A percentile compares a stretch with the other conserved stretches of the same genome.
phyloP scores from a whole-genome alignment of 2,888 invertebrate species.

The Hoplodrina ambigua region DNA sequence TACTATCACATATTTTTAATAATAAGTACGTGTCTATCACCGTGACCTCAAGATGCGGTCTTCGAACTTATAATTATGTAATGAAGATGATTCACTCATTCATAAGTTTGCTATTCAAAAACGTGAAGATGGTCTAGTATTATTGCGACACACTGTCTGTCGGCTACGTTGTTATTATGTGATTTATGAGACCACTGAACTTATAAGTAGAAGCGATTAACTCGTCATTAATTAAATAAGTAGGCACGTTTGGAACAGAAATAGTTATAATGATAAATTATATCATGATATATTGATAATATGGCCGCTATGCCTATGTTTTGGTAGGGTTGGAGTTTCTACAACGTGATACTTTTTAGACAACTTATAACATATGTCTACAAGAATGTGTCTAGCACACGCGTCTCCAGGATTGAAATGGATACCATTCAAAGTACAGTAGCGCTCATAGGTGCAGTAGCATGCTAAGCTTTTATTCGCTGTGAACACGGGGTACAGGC shows the following conservation, averaged over 20 bases:
- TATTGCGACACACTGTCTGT: constrained; percentile 44
- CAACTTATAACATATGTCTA: too few species aligned
- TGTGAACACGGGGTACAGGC: too few species aligned
- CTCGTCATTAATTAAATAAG: neutral
- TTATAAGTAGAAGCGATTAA: constrained; percentile 2
- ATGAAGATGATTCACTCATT: constrained; percentile 67
- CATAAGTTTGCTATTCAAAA: constrained; percentile 41
- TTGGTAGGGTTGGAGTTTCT: too few species aligned
- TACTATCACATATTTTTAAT: neutral
- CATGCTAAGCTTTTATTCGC: too few species aligned
- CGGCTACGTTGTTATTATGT: constrained; percentile 6
- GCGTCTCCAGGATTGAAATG: too few species aligned
- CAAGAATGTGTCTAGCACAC: too few species aligned
- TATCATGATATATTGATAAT: too few species aligned
- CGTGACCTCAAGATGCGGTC: constrained; percentile 64
- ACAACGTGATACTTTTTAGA: too few species aligned
- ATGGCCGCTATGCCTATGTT: too few species aligned
- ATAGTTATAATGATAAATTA: neutral
- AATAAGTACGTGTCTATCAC: constrained; percentile 37
- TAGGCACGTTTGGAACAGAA: too few species aligned
- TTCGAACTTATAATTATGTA: constrained; percentile 63
- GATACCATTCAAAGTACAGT: too few species aligned
- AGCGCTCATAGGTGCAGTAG: too few species aligned
- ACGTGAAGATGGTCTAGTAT: constrained; percentile 51
- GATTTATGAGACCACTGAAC: constrained; percentile 45